Evolutionary conservation across 2,797 vertebrate species (phyloP), one percentile per base, ranked within the genome.

Genomic region (Artibeus jamaicensis): DNA sequence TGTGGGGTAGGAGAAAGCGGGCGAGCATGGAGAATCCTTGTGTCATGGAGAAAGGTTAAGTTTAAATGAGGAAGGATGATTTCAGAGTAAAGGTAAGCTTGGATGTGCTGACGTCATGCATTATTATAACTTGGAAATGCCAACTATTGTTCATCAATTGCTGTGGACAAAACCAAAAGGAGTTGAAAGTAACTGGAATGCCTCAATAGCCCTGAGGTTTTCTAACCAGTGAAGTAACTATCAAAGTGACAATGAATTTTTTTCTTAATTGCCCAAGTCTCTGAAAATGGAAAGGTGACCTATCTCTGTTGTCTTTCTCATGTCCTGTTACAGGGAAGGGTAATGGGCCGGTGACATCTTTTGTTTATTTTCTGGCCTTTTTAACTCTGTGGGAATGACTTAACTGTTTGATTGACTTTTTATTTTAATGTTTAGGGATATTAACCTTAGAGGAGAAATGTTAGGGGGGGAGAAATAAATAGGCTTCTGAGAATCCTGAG

Each of bases 251-350:
- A 37, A 94, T 65, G 15, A 81, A 44, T n/a, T 48, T 42, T 42
- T 48, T 84, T 82, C 9, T 18, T 85, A 50, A 74, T 89, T 86
- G 48, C 48, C 34, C 2, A 3, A 1, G 24, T 77, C 88, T 96
- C 86, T 95, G 78, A 83, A 92, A 91, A 81, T 65, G 74, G n/a
- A 96, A 92, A 84, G 16, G 70, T 79, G 76, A 67, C 15, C 86
- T 77, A 14, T 7, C 57, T 71, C 3, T 65, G 19, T 24, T 78
- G 53, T 55, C 86, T 89, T 37, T 10, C 24, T 84, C 39, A 50
- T 42, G 89, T 89, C 93, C 95, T 96, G 59, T 65, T 19, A 50
- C 65, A 67, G 77, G 78, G 62, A 96, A 94, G 19, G 18, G 14
- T 6, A 83, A 79, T 10, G 70, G 82, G 86, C 37, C 91, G 44